Evolutionary conservation across 2,888 invertebrate species (phyloP), one percentile per base, ranked within the genome.

Genomic region (Druceiella hillmani): DNA sequence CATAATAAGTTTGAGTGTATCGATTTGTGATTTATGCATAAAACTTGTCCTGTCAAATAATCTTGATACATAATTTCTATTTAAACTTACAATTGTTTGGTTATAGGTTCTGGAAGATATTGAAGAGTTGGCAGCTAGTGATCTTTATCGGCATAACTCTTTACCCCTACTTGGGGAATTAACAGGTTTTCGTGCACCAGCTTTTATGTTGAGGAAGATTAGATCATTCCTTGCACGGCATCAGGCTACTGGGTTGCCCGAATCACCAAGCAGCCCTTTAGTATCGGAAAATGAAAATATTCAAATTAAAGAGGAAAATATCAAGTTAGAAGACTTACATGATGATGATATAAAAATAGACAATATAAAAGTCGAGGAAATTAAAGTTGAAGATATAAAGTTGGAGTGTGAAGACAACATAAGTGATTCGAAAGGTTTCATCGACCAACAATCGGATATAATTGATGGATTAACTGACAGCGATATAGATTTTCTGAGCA

Each of bases 121-220:
- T 30, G 75, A 79, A 60, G 84, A 87, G 53, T 63, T 88, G 37
- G 80, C 83, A 5, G 72, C 76, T 44, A 79, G 79, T 47, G 85
- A 85, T 40, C 83, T 87, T 45, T 87, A 86, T 52, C 72, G 72
- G 52, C 76, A 78, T 54, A 80, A 65, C 50, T 78, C 80, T 1
- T 66, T 79, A 40, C 70, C 80, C 13, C 73, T 79, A 59, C 61
- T 79, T 11, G 76, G 80, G 30, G 83, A 86, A 53, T 59, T 87
- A 42, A 76, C 78, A 41, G 87, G 87, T 1, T 88, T 88, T 55
- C 78, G 78, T 56, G 82, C 83, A 1, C 87, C 87, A 6, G 71
- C 75, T 13, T 83, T 83, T 61, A 81, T 88, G 75, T 54, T 84
- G 20, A 72, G 76, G 41, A 88, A 88, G 64, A 83, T 87, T 56